Base-by-base conservation (phyloP, 2,888 invertebrate genomes). In the Perizoma flavofasciatum region DNA sequence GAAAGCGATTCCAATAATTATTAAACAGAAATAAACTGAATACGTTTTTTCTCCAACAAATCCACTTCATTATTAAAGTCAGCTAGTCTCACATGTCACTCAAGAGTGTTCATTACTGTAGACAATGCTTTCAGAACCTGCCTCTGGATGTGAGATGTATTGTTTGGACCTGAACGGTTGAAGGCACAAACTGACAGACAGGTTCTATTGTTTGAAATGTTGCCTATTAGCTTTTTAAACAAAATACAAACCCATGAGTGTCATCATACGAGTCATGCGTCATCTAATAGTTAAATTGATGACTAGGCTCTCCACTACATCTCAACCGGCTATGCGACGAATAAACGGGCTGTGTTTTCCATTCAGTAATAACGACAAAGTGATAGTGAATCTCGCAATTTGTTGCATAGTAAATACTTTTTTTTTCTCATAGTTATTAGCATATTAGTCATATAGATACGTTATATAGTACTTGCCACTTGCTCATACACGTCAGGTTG, bases 51-150 rank as follows among this genome's bases (percentile, higher is more conserved):
- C 33, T 6, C 6, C 10, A 48, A n/a, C 48, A 48, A 48, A 37
- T 8, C 35, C 47, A n/a, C 34, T 7, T 34, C 47, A 9, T n/a
- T 47, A 47, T 48, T 10, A 6, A 35, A 33, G 7, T 10, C 4
- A 46, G 46, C 46, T 35, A 32, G 46, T 11, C 48, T 49, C 39
- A 6, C 58, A 57, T 43, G 44, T 58, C 57, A 48, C 41, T 52
- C 11, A 34, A 41, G 34, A 41, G 44, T 7, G 40, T 48, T 52
- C 32, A 43, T 57, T 57, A 48, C 33, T 10, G 9, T 33, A 48
- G 47, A 58, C 58, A 58, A 58, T 48, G 48, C 37, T 35, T 46
- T 39, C 5, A 34, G 41, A 51, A 48, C 35, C 41, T 47, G 51
- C 32, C 34, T 37, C 49, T 41, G 46, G 40, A 51, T 32, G 47